Evolutionary conservation across 2,797 vertebrate genomes (phyloP), one percentile per base, ranked within the genome.

Genomic region (Xenops minutus): DNA sequence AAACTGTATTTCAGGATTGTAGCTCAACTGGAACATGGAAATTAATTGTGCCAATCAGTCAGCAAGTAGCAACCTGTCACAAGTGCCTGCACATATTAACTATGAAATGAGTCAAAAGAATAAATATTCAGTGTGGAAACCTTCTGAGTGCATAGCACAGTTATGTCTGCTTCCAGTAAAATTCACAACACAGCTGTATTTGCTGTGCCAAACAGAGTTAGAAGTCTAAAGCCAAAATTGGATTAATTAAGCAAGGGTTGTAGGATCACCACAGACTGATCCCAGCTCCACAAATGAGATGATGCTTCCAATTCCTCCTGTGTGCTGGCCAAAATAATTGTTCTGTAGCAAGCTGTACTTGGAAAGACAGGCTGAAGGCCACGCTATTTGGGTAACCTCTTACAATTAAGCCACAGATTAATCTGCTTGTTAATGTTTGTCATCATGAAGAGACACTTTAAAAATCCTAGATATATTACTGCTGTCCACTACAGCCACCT

Each of bases 21-120:
- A 96, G 34, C 79, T 96, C 72, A 93, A 76, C 86, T 69, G 84
- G 79, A 96, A 95, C 86, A 91, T 27, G 26, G 59, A 93, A 96
- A 95, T 92, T 97, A 97, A 96, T 94, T 95, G 64, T 92, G 81
- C 69, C 92, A 91, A 92, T 96, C 95, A 95, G 88, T 84, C 92
- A 95, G 80, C 86, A 88, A 95, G 85, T 52, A 96, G 81, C 61
- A 96, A 89, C 79, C 80, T 95, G 88, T 73, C 84, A 17, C 69
- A 96, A 94, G 16, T 93, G 85, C 68, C 80, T 96, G 62, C 46
- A 88, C 54, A n/a, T 89, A 92, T 95, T 94, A 95, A 73, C 88
- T 81, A 75, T 39, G 37, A 96, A 92, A 96, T 95, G 22, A 96
- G 48, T 68, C 83, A 87, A 95, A 92, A 69, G 64, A 96, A 95